Base-by-base conservation (phyloP, 2,113 vertebrate genomes). In the Tragelaphus imberbis region DNA sequence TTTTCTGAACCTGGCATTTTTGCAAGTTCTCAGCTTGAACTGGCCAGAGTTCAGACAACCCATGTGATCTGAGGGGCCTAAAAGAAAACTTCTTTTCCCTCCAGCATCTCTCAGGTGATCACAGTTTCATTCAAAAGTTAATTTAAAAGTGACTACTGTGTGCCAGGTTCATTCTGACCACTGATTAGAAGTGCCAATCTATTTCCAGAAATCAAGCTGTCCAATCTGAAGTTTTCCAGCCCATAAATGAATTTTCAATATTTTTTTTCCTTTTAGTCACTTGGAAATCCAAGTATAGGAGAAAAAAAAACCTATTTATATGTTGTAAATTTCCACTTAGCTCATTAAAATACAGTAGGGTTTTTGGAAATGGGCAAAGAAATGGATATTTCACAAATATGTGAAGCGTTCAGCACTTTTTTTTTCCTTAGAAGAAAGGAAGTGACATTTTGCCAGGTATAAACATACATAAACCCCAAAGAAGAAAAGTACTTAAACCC, bases 401-500 rank as follows among this genome's bases (percentile, higher is more conserved):
- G 84, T 96, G 63, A 75, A 91, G 90, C 68, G 55, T 59, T 93
- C 90, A 90, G 90, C 65, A 63, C 23, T 65, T 77, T 81, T 93
- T n/a, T 58, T 63, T 84, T 84, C 47, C 61, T 81, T 44, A 94
- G 82, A 96, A 95, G 88, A 97, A 98, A 94, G 88, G 92, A 97
- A 97, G 82, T 90, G 51, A 63, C 49, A 58, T 97, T 96, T 94
- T 91, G 94, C 85, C 28, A 90, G 82, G 86, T 56, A 94, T 91
- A 96, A 97, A 96, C 90, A 98, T 25, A 80, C 81, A 68, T 94
- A 91, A 96, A 89, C 36, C 59, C 68, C 88, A 89, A 88, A 92
- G 96, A 96, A 53, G 79, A 97, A 97, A 91, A 47, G 82, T 80
- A 87, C 92, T 96, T 94, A 96, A 96, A 93, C 92, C 27, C 36